Percentiles rank a stretch among this genome's conserved stretches.
Conservation (phyloP, 2,797 vertebrate genomes). For the Eidolon dupreanum region DNA sequence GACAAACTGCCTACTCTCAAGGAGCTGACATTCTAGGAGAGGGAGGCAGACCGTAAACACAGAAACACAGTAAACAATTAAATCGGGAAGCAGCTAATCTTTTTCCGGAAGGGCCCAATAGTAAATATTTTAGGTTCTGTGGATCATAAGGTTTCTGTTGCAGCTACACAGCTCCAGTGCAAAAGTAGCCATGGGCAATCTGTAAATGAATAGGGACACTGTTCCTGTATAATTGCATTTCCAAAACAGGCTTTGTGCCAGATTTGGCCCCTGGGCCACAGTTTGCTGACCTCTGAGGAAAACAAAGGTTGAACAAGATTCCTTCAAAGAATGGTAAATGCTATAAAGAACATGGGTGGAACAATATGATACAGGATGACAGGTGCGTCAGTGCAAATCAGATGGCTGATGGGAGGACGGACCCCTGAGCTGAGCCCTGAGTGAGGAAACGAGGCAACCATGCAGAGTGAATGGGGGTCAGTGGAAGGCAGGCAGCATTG, state of each 20-base stretch:
- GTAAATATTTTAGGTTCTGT: background rate
- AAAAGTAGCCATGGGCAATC: background rate
- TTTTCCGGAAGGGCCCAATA: background rate
- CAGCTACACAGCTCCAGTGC: background rate
- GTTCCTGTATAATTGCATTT: background rate
- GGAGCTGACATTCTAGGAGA: background rate
- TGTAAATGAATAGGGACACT: background rate
- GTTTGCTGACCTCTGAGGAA: background rate
- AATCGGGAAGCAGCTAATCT: background rate
- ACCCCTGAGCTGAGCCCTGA: background rate
- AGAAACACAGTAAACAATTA: background rate
- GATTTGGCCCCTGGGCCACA: background rate
- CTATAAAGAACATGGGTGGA: background rate
- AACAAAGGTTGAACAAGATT: background rate
- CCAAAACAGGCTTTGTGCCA: background rate
- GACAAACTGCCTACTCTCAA: background rate
- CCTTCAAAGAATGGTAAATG: background rate
- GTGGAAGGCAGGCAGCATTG: accelerated
- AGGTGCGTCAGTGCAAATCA: background rate
- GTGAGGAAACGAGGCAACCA: background rate
- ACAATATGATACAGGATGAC: too few relatives aligned
- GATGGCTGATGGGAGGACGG: background rate
- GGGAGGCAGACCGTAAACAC: background rate
- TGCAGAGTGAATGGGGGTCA: background rate
- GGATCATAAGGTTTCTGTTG: background rate